Evolutionary conservation across 2,888 invertebrate genomes (phyloP).

Genomic region (Pemphredon lugubris): DNA sequence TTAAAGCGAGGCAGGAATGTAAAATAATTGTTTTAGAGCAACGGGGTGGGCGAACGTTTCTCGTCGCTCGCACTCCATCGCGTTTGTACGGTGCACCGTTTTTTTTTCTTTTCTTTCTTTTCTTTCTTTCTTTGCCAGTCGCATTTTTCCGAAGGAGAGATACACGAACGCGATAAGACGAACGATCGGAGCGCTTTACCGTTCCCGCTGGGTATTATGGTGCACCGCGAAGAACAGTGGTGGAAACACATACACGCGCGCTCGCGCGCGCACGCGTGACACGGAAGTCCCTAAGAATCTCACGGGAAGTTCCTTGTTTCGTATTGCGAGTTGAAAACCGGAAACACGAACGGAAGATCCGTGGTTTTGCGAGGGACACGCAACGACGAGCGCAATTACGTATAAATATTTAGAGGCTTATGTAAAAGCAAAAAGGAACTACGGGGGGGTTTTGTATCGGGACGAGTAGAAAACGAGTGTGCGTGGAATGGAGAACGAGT

Average conservation of each 20-base stretch:
- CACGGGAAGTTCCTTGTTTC: slow-evolving; percentile 10
- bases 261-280: not conserved
- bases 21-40: too few relatives aligned
- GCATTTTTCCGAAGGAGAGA: too few relatives aligned
- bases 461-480: not conserved
- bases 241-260: too few relatives aligned
- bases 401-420: not conserved
- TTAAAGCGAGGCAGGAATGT: too few relatives aligned
- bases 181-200: slow-evolving; percentile 1
- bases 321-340: not conserved
- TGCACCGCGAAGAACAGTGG: slow-evolving; percentile 2
- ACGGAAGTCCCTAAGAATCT: slow-evolving; percentile 13
- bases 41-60: too few relatives aligned
- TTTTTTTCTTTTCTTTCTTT: too few relatives aligned
- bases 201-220: not conserved
- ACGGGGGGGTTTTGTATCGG: not conserved
- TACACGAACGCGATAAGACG: slow-evolving; percentile 8
- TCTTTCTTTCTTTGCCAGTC: too few relatives aligned
- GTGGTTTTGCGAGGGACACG: slow-evolving; percentile 28
- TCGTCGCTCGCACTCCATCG: too few relatives aligned
- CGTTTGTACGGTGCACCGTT: too few relatives aligned
- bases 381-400: not conserved
- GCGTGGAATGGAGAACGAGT: not conserved
- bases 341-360: not conserved
- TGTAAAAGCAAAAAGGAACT: not conserved